Evolutionary conservation across 1,140 invertebrate genomes (phyloP).

Genomic region (Cydia splendana): DNA sequence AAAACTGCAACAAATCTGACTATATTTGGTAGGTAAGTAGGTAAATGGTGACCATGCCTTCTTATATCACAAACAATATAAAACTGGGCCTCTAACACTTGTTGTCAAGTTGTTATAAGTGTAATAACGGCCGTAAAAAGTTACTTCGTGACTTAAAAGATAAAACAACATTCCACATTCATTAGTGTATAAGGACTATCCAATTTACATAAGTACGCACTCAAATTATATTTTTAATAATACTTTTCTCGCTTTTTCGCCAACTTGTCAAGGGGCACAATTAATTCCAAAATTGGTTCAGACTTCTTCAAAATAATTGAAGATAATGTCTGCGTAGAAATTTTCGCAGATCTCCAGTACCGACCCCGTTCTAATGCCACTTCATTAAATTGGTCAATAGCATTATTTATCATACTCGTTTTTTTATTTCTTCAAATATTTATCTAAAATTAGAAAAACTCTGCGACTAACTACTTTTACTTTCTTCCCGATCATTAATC

Average conservation of each 20-base stretch:
- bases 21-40: too few species aligned
- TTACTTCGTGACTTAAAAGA: not conserved
- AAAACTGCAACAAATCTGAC: too few species aligned
- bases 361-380: not conserved
- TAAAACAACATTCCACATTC: not conserved
- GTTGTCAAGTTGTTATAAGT: too few species aligned
- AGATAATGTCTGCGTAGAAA: conserved; percentile 37
- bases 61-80: too few species aligned
- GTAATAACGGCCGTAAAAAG: too few species aligned
- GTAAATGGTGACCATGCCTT: too few species aligned
- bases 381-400: not conserved
- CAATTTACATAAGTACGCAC: not conserved
- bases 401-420: not conserved
- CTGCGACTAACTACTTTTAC: not conserved
- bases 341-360: not conserved
- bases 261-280: conserved; percentile 38
- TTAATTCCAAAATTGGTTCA: conserved; percentile 42
- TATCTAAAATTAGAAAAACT: not conserved
- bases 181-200: not conserved
- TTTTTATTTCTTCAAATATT: not conserved
- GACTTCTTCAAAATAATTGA: conserved; percentile 60
- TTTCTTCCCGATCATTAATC: conserved; percentile 14
- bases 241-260: conserved; percentile 16
- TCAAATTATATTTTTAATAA: conserved; percentile 12
- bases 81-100: too few species aligned